Percentiles rank a stretch among this genome's conserved stretches.
These are phyloP conservation scores for Drosophila arawakana DNA, from an alignment of 1,140 invertebrate species.

Conservation along the genomic window DNA sequence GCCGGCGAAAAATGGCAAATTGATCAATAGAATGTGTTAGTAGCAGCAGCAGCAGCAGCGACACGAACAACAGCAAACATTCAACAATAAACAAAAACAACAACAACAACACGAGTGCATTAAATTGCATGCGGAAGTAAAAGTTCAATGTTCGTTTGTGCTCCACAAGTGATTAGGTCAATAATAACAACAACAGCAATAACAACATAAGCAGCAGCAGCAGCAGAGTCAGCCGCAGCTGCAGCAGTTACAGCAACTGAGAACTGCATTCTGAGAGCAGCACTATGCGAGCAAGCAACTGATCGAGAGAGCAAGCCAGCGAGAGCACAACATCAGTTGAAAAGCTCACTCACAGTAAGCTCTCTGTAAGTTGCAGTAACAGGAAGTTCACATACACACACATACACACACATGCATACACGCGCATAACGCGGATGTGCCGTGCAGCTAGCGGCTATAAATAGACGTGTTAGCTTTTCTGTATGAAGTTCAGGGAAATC, in stretches of 20 bases:
- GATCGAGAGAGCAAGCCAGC: neutral
- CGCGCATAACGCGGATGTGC: conserved; percentile 52
- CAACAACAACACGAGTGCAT: conserved; percentile 24
- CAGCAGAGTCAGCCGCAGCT: conserved; percentile 26
- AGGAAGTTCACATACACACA: conserved; percentile 56
- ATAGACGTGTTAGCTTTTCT: conserved; percentile 72
- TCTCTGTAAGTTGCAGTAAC: conserved; percentile 48
- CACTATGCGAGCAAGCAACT: too few relatives aligned
- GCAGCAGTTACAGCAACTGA: conserved; percentile 22
- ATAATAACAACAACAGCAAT: conserved; percentile 75
- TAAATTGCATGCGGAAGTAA: conserved; percentile 83
- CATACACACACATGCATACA: neutral
- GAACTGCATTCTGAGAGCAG: conserved; percentile 53
- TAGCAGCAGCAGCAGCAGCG: neutral
- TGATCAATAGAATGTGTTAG: conserved; percentile 61
- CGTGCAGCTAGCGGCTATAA: conserved; percentile 58
- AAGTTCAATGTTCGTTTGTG: conserved; percentile 84
- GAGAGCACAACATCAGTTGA: conserved; percentile 27
- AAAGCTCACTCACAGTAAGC: conserved; percentile 31
- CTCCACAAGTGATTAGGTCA: conserved; percentile 85
- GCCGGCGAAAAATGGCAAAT: conserved; percentile 56
- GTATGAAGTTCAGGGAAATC: conserved; percentile 80
- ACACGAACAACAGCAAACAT: neutral
- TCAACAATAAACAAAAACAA: neutral
- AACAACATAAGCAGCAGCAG: conserved; percentile 39